phyloP scores from a whole-genome alignment of 2,797 vertebrate genomes.

The Mastacembelus armatus region DNA sequence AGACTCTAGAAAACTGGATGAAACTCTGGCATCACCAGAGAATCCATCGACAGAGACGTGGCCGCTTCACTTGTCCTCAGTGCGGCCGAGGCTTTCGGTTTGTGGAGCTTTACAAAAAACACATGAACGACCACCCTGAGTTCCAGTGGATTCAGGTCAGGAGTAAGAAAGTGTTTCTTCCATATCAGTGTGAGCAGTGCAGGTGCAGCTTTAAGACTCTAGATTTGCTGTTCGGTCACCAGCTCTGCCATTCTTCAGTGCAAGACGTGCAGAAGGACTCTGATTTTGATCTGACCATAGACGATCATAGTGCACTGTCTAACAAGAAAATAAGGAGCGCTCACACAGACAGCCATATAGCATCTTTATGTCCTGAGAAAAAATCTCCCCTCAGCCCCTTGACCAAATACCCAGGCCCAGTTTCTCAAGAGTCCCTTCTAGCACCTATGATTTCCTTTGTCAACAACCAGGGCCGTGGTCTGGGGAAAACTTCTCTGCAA shows the following conservation, averaged over 20 bases:
- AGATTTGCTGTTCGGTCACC: conserved; percentile 82
- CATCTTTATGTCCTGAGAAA: not conserved
- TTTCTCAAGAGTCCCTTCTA: not conserved
- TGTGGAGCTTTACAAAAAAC: conserved; percentile 75
- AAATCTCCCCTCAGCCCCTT: not conserved
- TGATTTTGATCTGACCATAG: conserved; percentile 49
- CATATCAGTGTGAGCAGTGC: conserved; percentile 84
- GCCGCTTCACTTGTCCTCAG: conserved; percentile 81
- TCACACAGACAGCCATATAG: not conserved
- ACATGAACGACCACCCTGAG: conserved; percentile 82
- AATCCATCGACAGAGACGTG: conserved; percentile 78
- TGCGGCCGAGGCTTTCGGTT: conserved; percentile 84
- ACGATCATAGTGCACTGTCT: conserved; percentile 23
- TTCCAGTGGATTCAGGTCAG: conserved; percentile 70
- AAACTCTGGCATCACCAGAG: conserved; percentile 85
- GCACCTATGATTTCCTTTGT: conserved; percentile 10
- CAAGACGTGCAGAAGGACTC: conserved; percentile 47
- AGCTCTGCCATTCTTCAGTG: conserved; percentile 76
- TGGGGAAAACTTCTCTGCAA: not conserved
- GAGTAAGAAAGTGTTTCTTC: conserved; percentile 68
- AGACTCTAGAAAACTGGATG: conserved; percentile 79
- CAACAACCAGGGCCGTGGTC: conserved; percentile 20
- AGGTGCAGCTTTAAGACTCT: conserved; percentile 77
- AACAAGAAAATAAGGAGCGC: conserved; percentile 8
- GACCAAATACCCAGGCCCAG: conserved; percentile 14